Evolutionary conservation across 2,888 invertebrate species (phyloP).

Genomic region (Elmis aenea): DNA sequence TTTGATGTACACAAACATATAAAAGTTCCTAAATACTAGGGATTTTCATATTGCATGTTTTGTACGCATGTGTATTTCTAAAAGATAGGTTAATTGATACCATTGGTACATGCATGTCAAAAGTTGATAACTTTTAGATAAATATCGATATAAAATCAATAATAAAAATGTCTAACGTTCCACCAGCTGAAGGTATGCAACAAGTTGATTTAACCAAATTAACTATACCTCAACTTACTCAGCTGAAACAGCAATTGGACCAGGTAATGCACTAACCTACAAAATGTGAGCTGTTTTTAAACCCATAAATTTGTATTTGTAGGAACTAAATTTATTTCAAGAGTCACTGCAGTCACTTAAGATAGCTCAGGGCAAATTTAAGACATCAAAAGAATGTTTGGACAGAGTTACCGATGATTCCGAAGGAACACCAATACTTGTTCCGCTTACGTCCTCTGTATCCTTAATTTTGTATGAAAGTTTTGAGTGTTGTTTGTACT

Average conservation of each 20-base stretch:
- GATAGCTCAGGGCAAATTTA: slow-evolving; percentile 85
- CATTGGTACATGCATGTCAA: too few relatives aligned
- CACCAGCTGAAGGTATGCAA: slow-evolving; percentile 60
- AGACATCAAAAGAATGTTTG: slow-evolving; percentile 78
- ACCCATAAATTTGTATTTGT: slow-evolving; percentile 27
- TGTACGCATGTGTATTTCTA: too few relatives aligned
- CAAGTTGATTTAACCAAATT: slow-evolving; percentile 78
- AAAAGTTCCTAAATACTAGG: too few relatives aligned
- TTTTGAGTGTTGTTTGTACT: too few relatives aligned
- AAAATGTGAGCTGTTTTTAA: slow-evolving; percentile 7
- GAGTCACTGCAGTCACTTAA: slow-evolving; percentile 86
- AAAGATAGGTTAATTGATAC: too few relatives aligned
- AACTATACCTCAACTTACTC: slow-evolving; percentile 73
- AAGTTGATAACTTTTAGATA: too few relatives aligned
- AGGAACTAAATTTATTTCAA: slow-evolving; percentile 85
- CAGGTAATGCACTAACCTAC: too few relatives aligned
- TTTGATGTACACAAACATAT: too few relatives aligned
- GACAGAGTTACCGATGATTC: slow-evolving; percentile 72
- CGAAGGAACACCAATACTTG: slow-evolving; percentile 80
- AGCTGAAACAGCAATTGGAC: slow-evolving; percentile 82
- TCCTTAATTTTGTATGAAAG: slow-evolving; percentile 42
- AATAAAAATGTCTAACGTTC: slow-evolving; percentile 58
- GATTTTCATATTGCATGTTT: too few relatives aligned
- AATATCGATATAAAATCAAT: too few relatives aligned
- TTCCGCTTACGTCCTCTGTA: slow-evolving; percentile 91